Percentiles rank a stretch among this genome's conserved stretches.
phyloP scores from a whole-genome alignment of 2,797 vertebrate genomes.

The Rousettus madagascariensis region DNA sequence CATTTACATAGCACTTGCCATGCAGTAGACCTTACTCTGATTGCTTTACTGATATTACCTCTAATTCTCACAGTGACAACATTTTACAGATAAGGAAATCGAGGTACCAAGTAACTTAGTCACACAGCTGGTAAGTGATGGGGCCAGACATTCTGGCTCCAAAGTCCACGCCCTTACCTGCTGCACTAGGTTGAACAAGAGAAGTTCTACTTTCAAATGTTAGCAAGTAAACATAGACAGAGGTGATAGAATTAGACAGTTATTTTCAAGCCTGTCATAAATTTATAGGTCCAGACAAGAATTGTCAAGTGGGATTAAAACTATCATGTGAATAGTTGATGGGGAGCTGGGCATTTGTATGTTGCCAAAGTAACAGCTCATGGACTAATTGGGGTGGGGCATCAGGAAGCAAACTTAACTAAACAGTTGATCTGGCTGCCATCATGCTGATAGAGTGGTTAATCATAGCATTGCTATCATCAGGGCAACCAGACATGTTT shows the following conservation, averaged over 20 bases:
- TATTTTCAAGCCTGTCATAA: conserved; percentile 6
- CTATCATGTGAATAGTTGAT: background rate
- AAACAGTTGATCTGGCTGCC: background rate
- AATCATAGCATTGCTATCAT: background rate
- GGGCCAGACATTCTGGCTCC: background rate
- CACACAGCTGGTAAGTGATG: background rate
- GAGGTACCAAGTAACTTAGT: background rate
- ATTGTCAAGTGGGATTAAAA: conserved; percentile 36
- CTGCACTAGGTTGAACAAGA: background rate
- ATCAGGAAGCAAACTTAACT: background rate
- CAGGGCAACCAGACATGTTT: background rate
- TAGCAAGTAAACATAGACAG: background rate
- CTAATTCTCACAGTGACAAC: background rate
- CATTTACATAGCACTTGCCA: conserved; percentile 37
- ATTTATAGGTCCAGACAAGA: conserved; percentile 24
- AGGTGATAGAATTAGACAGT: background rate
- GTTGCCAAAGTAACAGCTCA: background rate
- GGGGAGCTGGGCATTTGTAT: background rate
- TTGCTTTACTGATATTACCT: conserved; percentile 25
- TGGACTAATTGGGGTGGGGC: background rate
- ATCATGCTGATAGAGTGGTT: background rate
- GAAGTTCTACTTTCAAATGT: background rate
- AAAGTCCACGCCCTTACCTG: background rate
- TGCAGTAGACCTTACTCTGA: conserved; percentile 26
- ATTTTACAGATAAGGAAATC: conserved; percentile 32